Conservation (phyloP, 2,888 invertebrate species). For the Luffia ferchaultella region DNA sequence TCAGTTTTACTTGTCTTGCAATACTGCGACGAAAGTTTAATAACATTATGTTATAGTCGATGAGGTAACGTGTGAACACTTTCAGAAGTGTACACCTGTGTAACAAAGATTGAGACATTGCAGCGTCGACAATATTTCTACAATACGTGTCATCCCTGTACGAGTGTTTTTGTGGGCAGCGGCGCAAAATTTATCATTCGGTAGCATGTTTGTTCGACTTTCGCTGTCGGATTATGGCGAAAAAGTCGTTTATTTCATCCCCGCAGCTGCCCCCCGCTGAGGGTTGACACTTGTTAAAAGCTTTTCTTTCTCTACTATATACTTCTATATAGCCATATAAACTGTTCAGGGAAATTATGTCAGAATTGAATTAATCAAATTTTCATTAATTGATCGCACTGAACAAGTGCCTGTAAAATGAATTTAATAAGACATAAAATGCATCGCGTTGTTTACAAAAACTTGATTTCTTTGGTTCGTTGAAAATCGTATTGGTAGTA, state of each 20-base stretch:
- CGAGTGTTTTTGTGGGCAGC: constrained; percentile 7
- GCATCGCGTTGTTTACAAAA: no score
- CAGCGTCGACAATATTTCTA: no score
- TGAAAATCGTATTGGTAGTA: background rate
- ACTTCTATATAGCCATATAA: background rate
- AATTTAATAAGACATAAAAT: no score
- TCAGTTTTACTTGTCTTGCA: no score
- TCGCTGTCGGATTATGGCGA: constrained; percentile 14
- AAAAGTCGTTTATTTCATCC: constrained; percentile 13
- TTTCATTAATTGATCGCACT: no score
- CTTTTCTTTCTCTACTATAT: background rate
- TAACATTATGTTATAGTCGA: no score
- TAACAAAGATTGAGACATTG: no score
- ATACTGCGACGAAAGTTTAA: no score
- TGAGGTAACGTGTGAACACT: no score
- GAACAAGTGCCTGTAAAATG: no score
- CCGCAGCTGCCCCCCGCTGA: constrained; percentile 7
- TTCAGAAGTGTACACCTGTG: no score
- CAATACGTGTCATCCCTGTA: background rate
- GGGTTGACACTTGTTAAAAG: constrained; percentile 5
- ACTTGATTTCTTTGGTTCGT: background rate
- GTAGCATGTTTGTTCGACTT: constrained; percentile 12
- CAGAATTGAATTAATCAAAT: no score
- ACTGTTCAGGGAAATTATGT: background rate
- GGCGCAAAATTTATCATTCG: constrained; percentile 13